phyloP scores from a whole-genome alignment of 1,140 invertebrate genomes.

The Zaprionus capensis region DNA sequence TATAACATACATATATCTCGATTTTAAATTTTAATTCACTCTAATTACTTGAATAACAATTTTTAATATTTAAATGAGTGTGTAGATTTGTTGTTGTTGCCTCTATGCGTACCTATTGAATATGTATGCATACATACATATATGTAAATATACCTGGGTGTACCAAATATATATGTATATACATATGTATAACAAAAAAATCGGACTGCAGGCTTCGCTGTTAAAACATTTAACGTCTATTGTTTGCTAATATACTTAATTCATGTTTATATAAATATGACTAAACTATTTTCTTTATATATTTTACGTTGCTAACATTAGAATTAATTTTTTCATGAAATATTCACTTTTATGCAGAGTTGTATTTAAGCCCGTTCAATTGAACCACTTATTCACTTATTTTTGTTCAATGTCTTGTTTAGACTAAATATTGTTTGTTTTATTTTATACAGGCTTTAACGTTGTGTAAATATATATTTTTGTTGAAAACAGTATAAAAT shows the following conservation, averaged over 20 bases:
- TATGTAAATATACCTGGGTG: neutral
- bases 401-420: neutral
- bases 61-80: conserved; percentile 2
- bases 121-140: neutral
- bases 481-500: neutral
- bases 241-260: neutral
- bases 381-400: neutral
- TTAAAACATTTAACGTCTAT: neutral
- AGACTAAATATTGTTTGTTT: neutral
- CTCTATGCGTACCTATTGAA: neutral
- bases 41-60: neutral
- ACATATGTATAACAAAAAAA: neutral
- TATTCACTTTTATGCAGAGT: conserved; percentile 17
- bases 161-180: neutral
- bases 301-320: conserved; percentile 1
- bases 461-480: neutral
- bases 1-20: neutral
- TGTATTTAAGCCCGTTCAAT: conserved; percentile 7
- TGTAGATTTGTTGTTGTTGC: conserved; percentile 16
- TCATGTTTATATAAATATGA: neutral
- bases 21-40: neutral
- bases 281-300: neutral
- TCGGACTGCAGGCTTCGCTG: neutral
- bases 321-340: conserved; percentile 23
- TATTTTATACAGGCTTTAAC: neutral